Percentiles rank a stretch among this genome's conserved stretches.
These are phyloP conservation scores for Aplocera efformata DNA, from an alignment of 2,888 invertebrate species.

Conservation along the genomic window DNA sequence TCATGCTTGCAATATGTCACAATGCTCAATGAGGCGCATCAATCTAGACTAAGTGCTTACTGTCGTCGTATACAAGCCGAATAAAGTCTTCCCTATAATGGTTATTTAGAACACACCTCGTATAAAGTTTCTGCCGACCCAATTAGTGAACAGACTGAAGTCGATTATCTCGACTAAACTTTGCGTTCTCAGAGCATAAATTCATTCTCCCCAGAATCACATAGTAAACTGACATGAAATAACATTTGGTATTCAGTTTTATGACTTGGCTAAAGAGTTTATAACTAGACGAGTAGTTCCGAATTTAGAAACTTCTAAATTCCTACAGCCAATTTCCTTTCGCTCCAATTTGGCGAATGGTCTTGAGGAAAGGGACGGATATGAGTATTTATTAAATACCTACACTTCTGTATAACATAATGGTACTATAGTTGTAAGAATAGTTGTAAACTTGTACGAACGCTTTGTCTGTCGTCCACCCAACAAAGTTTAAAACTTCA, in stretches of 20 bases:
- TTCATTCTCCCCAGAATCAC: constrained; percentile 3
- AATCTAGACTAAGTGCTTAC: too few relatives aligned
- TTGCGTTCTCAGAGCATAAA: constrained; percentile 4
- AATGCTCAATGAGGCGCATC: too few relatives aligned
- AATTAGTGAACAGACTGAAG: constrained; percentile 6
- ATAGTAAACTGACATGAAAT: constrained; percentile 13
- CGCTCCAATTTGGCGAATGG: constrained; percentile 8
- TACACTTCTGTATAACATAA: constrained; percentile 8
- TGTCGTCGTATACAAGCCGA: too few relatives aligned
- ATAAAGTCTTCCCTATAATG: too few relatives aligned
- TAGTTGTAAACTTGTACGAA: constrained; percentile 8
- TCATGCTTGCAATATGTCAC: too few relatives aligned
- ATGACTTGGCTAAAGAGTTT: constrained; percentile 11
- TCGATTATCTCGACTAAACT: constrained; percentile 5
- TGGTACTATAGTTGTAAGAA: neutral
- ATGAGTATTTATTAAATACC: constrained; percentile 1
- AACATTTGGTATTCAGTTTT: constrained; percentile 15
- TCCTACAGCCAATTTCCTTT: constrained; percentile 1
- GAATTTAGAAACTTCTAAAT: constrained; percentile 5
- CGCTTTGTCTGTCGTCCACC: constrained; percentile 17
- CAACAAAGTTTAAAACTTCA: constrained; percentile 30
- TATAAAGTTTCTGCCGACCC: constrained; percentile 2
- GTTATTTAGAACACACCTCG: neutral
- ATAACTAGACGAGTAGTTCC: constrained; percentile 2
- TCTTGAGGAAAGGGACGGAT: constrained; percentile 6